Evolutionary conservation across 2,888 invertebrate genomes (phyloP).

Genomic region (Chorisops tibialis): DNA sequence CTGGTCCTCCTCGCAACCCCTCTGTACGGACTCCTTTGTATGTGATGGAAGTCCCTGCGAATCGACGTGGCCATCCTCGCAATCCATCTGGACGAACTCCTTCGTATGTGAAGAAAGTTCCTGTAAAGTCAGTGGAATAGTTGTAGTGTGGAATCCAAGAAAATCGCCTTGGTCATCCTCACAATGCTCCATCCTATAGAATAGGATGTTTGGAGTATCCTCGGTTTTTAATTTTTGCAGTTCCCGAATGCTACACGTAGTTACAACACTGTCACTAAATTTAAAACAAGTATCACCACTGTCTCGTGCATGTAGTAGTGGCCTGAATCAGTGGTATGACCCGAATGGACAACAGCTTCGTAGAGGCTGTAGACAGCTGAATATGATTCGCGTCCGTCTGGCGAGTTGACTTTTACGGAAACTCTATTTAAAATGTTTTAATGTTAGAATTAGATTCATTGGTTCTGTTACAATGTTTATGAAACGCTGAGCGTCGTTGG

Average conservation of each 20-base stretch:
- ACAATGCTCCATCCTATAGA: constrained; percentile 67
- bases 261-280: constrained; percentile 77
- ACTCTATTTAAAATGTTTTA: no score
- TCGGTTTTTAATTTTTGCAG: constrained; percentile 64
- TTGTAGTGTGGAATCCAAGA: no score
- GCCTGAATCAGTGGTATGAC: constrained; percentile 77
- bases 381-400: constrained; percentile 42
- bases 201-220: constrained; percentile 79
- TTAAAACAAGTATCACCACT: constrained; percentile 70
- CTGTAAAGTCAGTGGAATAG: no score
- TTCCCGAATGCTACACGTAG: constrained; percentile 58
- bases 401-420: constrained; percentile 52
- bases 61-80: no score
- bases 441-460: no score
- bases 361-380: constrained; percentile 66
- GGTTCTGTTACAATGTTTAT: constrained; percentile 70
- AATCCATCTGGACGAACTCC: no score
- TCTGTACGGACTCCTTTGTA: no score
- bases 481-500: constrained; percentile 67
- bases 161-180: no score
- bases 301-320: constrained; percentile 84
- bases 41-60: no score
- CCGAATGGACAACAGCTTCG: constrained; percentile 81
- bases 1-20: no score
- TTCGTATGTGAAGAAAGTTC: no score